A percentile compares a stretch with the other conserved stretches of the same genome.
Evolutionary conservation across 1,140 invertebrate species (phyloP).

Genomic region (Lordiphosa clarofinis): DNA sequence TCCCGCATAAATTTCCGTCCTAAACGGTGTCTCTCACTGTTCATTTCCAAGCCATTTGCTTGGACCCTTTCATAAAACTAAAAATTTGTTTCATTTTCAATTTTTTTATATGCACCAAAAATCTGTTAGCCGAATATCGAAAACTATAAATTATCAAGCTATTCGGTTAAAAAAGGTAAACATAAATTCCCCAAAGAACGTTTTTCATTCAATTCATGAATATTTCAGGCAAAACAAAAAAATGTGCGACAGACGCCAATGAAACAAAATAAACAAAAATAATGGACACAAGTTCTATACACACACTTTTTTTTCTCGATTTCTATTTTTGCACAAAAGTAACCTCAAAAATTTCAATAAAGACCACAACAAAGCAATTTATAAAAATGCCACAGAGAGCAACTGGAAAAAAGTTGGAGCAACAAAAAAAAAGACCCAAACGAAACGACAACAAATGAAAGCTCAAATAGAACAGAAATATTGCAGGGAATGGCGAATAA

Average conservation of each 20-base stretch:
- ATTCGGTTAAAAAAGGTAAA: slow-evolving; percentile 47
- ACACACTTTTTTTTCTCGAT: slow-evolving; percentile 28
- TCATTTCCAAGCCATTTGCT: slow-evolving; percentile 12
- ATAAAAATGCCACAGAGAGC: slow-evolving; percentile 64
- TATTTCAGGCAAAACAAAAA: slow-evolving; percentile 47
- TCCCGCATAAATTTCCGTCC: background rate
- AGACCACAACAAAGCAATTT: slow-evolving; percentile 77
- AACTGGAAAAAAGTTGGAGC: slow-evolving; percentile 9
- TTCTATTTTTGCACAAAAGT: slow-evolving; percentile 54
- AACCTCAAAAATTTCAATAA: slow-evolving; percentile 77
- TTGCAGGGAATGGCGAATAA: slow-evolving; percentile 13
- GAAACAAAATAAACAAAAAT: slow-evolving; percentile 68
- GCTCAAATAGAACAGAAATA: slow-evolving; percentile 59
- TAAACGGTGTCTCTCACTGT: background rate
- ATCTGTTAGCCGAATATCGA: slow-evolving; percentile 36
- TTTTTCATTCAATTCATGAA: slow-evolving; percentile 75
- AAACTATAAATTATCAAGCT: slow-evolving; percentile 67
- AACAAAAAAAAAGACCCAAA: slow-evolving; percentile 15
- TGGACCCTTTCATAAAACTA: slow-evolving; percentile 4
- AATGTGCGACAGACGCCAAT: slow-evolving; percentile 54
- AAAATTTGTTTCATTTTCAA: slow-evolving; percentile 9
- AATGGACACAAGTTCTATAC: slow-evolving; percentile 43
- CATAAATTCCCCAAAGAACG: slow-evolving; percentile 64
- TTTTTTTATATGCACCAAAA: slow-evolving; percentile 16
- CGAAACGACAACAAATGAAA: slow-evolving; percentile 32